Conservation (phyloP, 92 coral and sea anemone genomes). For the Chrysogorgia sp. region DNA sequence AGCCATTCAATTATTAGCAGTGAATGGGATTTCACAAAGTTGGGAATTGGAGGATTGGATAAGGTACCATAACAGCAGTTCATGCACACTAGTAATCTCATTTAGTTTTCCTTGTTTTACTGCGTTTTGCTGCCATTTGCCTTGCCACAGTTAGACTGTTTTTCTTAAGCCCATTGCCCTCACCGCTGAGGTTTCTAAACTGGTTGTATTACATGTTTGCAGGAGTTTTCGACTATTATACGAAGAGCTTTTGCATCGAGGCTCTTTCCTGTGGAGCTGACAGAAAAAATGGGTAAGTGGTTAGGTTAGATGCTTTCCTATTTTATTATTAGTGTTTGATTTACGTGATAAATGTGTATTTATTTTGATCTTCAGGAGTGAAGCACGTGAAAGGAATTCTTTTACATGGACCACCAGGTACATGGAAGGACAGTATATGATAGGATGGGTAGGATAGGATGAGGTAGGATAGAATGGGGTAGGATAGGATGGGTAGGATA, state of each 20-base stretch:
- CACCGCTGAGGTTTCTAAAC: background rate
- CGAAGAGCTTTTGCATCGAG: slow-evolving; percentile 98
- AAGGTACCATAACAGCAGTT: slow-evolving; percentile 59
- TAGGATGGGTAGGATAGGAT: background rate
- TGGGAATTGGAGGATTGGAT: slow-evolving; percentile 98
- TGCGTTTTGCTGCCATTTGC: background rate
- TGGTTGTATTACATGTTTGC: background rate
- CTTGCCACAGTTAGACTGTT: background rate
- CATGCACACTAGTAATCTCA: background rate
- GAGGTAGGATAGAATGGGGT: background rate
- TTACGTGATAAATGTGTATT: background rate
- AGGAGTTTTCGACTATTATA: slow-evolving; percentile 96
- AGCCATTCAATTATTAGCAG: slow-evolving; percentile 95
- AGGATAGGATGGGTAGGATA: background rate
- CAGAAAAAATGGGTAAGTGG: slow-evolving; percentile 81
- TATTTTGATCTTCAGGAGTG: slow-evolving; percentile 59
- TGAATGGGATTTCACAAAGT: slow-evolving; percentile 98
- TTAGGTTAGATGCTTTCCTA: background rate
- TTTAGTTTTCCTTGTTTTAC: background rate
- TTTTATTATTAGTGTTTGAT: slow-evolving; percentile 1
- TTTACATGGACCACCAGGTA: slow-evolving; percentile 95
- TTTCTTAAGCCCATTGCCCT: background rate
- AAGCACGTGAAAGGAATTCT: slow-evolving; percentile 96
- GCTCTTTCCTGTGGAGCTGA: slow-evolving; percentile 88
- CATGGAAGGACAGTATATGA: too few species aligned